Evolutionary conservation across 1,140 invertebrate species (phyloP).

Genomic region (Meloidogyne exigua): DNA sequence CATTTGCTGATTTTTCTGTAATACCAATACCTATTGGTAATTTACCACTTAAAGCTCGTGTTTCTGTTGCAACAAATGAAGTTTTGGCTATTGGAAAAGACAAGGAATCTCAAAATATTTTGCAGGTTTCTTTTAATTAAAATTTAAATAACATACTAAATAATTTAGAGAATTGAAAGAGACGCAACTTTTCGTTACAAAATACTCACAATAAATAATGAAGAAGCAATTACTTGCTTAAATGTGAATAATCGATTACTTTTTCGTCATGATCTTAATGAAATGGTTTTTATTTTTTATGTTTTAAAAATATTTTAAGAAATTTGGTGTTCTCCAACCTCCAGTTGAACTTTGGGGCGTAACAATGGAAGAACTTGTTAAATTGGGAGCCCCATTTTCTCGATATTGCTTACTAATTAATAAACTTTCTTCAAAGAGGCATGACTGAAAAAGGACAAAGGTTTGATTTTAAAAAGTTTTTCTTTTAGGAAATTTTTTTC

Average conservation of each 20-base stretch:
- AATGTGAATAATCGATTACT: conserved; percentile 57
- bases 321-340: conserved; percentile 51
- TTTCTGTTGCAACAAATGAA: conserved; percentile 49
- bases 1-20: conserved; percentile 55
- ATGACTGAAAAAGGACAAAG: not conserved
- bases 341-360: conserved; percentile 57
- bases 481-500: not conserved
- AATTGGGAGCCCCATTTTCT: conserved; percentile 50
- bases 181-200: conserved; percentile 61
- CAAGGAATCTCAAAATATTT: conserved; percentile 52
- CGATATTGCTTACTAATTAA: conserved; percentile 48
- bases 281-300: conserved; percentile 33
- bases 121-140: conserved; percentile 25
- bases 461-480: not conserved
- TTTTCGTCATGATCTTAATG: conserved; percentile 50
- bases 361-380: conserved; percentile 41
- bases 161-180: conserved; percentile 52
- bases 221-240: conserved; percentile 54
- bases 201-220: conserved; percentile 49
- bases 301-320: conserved; percentile 43
- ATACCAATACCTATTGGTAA: conserved; percentile 50
- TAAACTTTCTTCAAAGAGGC: conserved; percentile 37
- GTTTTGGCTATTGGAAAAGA: conserved; percentile 49
- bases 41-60: conserved; percentile 49
- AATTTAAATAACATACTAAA: not conserved